Percentiles rank a stretch among this genome's conserved stretches.
These are phyloP conservation scores for Alectura lathami DNA, from an alignment of 2,113 vertebrate genomes.

Conservation along the genomic window DNA sequence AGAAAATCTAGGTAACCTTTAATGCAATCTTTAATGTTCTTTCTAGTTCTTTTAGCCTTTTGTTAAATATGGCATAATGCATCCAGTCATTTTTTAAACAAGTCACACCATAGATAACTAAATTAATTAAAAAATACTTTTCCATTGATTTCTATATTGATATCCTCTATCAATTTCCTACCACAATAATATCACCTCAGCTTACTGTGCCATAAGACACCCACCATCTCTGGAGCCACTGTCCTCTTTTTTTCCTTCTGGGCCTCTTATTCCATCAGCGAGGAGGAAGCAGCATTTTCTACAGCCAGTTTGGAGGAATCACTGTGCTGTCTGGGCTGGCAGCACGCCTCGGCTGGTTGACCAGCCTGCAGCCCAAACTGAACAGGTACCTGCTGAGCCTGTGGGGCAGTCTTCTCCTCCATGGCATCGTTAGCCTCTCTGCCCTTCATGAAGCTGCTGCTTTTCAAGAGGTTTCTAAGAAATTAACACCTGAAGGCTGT, in stretches of 20 bases:
- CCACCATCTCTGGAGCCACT: not conserved
- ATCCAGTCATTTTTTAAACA: not conserved
- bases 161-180: not conserved
- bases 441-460: not conserved
- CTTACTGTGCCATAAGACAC: not conserved
- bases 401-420: not conserved
- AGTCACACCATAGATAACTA: not conserved
- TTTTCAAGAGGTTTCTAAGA: not conserved
- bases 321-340: not conserved
- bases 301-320: not conserved
- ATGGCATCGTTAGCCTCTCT: not conserved
- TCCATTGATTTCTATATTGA: not conserved
- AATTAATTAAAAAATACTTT: not conserved
- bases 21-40: not conserved
- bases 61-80: not conserved
- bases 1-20: not conserved
- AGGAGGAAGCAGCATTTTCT: not conserved
- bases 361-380: not conserved
- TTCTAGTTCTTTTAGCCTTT: not conserved
- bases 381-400: not conserved
- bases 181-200: not conserved
- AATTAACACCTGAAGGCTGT: not conserved
- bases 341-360: not conserved
- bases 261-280: not conserved
- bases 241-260: not conserved